These are phyloP conservation scores for Stenodema calcarata DNA, from an alignment of 2,888 invertebrate genomes.

Conservation along the genomic window DNA sequence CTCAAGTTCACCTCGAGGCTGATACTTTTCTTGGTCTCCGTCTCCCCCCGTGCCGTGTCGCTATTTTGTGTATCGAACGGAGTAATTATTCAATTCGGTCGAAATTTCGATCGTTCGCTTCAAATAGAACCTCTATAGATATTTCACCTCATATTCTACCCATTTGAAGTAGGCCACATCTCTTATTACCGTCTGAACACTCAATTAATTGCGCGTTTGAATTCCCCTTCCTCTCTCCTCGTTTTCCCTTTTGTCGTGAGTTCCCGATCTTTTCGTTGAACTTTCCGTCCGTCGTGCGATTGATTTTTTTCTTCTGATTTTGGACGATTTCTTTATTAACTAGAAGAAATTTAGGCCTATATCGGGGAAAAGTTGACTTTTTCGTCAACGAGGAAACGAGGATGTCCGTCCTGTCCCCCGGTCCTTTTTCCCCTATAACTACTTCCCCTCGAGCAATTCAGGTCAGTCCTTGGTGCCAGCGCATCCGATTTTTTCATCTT, in stretches of 20 bases:
- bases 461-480: conserved; percentile 24
- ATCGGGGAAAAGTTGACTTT: neutral
- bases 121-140: neutral
- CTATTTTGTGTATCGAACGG: conserved; percentile 27
- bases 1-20: neutral
- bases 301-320: neutral
- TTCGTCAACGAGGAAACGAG: neutral
- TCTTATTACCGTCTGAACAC: too few relatives aligned
- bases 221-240: neutral
- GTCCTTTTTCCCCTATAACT: neutral
- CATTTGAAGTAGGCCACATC: neutral
- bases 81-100: neutral
- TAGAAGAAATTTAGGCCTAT: neutral
- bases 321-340: too few relatives aligned
- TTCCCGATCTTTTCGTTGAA: neutral
- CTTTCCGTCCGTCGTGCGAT: neutral
- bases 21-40: neutral
- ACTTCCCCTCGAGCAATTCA: conserved; percentile 10
- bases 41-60: neutral
- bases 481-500: neutral
- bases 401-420: neutral
- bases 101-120: neutral
- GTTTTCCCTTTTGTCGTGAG: neutral
- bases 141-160: neutral
- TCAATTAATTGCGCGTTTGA: neutral